These are phyloP conservation scores for Zaprionus gabonicus DNA, from an alignment of 1,140 invertebrate genomes.

Conservation along the genomic window DNA sequence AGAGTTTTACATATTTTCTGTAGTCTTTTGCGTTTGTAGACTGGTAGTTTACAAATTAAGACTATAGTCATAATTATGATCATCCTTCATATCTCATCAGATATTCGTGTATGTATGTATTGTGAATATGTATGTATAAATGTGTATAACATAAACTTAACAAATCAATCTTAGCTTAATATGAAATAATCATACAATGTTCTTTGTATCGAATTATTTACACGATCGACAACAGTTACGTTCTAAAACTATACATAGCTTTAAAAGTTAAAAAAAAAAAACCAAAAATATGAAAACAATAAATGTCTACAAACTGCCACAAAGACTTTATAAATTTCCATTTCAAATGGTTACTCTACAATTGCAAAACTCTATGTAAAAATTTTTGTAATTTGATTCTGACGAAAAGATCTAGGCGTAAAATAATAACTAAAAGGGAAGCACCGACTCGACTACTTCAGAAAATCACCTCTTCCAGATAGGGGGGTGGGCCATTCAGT, in stretches of 20 bases:
- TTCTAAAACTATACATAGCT: constrained; percentile 13
- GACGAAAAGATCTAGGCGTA: constrained; percentile 23
- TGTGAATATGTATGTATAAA: constrained; percentile 10
- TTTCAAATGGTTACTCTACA: constrained; percentile 37
- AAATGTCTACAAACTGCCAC: constrained; percentile 9
- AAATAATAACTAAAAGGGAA: constrained; percentile 33
- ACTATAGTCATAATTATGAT: constrained; percentile 16
- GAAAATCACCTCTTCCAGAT: constrained; percentile 12
- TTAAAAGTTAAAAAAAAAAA: constrained; percentile 21
- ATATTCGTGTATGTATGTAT: constrained; percentile 9
- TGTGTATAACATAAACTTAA: constrained; percentile 43
- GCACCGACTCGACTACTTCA: constrained; percentile 31
- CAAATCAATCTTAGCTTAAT: constrained; percentile 35
- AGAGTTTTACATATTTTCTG: constrained; percentile 8
- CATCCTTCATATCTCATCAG: not conserved
- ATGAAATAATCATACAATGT: constrained; percentile 42
- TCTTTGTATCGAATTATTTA: constrained; percentile 40
- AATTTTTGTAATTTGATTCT: constrained; percentile 31
- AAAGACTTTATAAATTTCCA: constrained; percentile 26
- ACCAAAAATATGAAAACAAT: constrained; percentile 7
- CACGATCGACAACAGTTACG: constrained; percentile 24
- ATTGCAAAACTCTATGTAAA: constrained; percentile 23
- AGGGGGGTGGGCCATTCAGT: constrained; percentile 19
- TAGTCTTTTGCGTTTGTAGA: constrained; percentile 8
- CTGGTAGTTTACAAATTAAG: constrained; percentile 12